A percentile compares a stretch with the other conserved stretches of the same genome.
Evolutionary conservation across 2,888 invertebrate genomes (phyloP).

Genomic region (Metacarcinus magister): DNA sequence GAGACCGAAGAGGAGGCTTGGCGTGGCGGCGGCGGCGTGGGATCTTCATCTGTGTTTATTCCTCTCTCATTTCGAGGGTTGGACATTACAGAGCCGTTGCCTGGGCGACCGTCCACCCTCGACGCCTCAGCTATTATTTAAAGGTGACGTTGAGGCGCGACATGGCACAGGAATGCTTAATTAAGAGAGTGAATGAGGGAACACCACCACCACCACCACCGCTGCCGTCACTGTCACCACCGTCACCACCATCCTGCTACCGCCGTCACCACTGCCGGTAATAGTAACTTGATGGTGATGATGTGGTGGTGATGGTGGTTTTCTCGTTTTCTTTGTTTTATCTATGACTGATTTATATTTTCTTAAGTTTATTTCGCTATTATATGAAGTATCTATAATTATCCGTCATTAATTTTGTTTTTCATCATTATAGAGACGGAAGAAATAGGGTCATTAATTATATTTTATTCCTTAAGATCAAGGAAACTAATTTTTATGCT

Average conservation of each 20-base stretch:
- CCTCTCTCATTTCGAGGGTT: neutral
- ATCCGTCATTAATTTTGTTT: neutral
- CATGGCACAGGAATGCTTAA: slow-evolving; percentile 26
- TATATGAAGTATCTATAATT: too few relatives aligned
- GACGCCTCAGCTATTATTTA: slow-evolving; percentile 14
- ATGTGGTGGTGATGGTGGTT: neutral
- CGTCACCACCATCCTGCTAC: neutral
- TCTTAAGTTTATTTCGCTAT: too few relatives aligned
- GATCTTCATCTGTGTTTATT: neutral
- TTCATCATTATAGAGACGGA: too few relatives aligned
- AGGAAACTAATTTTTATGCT: neutral
- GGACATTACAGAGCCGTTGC: neutral
- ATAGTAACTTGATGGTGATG: neutral
- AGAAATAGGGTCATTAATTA: neutral
- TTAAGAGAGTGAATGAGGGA: slow-evolving; percentile 26
- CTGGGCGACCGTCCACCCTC: slow-evolving; percentile 4
- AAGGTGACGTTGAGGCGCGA: slow-evolving; percentile 13
- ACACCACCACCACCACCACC: neutral
- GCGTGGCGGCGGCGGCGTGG: neutral
- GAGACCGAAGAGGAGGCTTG: too few relatives aligned
- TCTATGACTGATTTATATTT: too few relatives aligned
- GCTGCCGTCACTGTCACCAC: neutral
- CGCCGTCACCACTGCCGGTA: neutral
- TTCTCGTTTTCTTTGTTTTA: neutral
- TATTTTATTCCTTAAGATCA: neutral